Conservation (phyloP, 1,140 invertebrate species). For the Diuraphis noxia region DNA sequence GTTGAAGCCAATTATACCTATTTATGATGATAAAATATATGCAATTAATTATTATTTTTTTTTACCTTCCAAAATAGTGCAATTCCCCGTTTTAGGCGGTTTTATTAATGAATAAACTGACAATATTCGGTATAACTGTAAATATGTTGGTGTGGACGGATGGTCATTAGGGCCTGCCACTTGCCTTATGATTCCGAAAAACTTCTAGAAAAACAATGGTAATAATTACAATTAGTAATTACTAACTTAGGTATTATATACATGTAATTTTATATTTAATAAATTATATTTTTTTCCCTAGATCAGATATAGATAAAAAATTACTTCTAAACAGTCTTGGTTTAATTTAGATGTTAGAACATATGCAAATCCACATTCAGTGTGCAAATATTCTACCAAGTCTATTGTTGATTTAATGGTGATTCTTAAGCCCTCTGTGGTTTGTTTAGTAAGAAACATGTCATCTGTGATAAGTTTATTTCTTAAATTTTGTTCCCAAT, state of each 20-base stretch:
- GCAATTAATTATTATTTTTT: too few species aligned
- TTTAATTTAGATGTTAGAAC: not conserved
- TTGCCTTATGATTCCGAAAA: not conserved
- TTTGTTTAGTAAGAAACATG: constrained; percentile 3
- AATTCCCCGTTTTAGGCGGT: not conserved
- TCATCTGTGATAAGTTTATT: constrained; percentile 1
- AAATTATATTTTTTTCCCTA: not conserved
- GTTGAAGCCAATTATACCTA: not conserved
- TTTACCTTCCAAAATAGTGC: not conserved
- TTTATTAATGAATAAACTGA: constrained; percentile 10
- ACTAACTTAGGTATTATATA: not conserved
- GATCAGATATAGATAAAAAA: not conserved
- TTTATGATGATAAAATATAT: not conserved
- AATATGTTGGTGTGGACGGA: not conserved
- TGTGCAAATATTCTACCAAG: not conserved
- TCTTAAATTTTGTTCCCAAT: not conserved
- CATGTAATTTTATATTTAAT: not conserved
- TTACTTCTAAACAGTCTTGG: not conserved
- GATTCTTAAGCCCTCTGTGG: not conserved
- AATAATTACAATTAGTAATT: too few species aligned
- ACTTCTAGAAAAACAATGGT: not conserved
- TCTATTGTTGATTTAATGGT: not conserved
- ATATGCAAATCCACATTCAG: not conserved
- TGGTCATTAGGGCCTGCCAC: not conserved
- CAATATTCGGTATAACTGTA: not conserved